A percentile compares a stretch with the other conserved stretches of the same genome.
phyloP scores from a whole-genome alignment of 2,797 vertebrate species.

The Halcyon badia region DNA sequence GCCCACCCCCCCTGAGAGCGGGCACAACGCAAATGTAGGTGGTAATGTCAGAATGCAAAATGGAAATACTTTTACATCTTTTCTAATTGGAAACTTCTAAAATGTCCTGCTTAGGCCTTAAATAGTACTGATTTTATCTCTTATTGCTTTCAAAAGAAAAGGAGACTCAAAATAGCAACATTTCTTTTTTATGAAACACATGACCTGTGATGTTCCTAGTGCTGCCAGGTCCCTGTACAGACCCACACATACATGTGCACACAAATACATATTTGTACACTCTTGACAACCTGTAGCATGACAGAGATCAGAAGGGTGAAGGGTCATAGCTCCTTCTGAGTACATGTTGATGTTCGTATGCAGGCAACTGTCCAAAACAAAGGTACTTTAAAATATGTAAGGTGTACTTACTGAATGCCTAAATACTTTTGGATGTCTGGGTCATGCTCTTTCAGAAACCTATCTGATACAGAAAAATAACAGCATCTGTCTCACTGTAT shows the following conservation, averaged over 20 bases:
- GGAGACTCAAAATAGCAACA: neutral
- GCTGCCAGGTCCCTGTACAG: neutral
- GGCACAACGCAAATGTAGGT: fast-evolving
- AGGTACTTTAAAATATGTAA: neutral
- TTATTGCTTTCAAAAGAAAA: neutral
- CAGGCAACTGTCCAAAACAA: neutral
- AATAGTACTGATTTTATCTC: neutral
- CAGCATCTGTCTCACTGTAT: neutral
- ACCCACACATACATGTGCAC: fast-evolving
- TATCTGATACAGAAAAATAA: neutral
- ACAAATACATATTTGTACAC: neutral
- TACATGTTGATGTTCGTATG: neutral
- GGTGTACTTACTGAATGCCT: neutral
- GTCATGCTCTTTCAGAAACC: neutral
- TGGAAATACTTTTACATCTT: neutral
- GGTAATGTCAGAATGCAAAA: neutral
- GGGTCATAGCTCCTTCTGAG: neutral
- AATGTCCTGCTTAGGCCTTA: neutral
- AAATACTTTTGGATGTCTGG: neutral
- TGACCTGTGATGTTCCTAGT: neutral
- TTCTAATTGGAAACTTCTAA: neutral
- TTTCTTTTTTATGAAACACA: neutral
- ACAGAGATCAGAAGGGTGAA: neutral
- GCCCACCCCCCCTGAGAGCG: neutral
- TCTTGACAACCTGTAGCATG: neutral